A percentile compares a stretch with the other conserved stretches of the same genome.
Evolutionary conservation across 1,140 invertebrate genomes (phyloP).

Genomic region (Drosophila murphyi): DNA sequence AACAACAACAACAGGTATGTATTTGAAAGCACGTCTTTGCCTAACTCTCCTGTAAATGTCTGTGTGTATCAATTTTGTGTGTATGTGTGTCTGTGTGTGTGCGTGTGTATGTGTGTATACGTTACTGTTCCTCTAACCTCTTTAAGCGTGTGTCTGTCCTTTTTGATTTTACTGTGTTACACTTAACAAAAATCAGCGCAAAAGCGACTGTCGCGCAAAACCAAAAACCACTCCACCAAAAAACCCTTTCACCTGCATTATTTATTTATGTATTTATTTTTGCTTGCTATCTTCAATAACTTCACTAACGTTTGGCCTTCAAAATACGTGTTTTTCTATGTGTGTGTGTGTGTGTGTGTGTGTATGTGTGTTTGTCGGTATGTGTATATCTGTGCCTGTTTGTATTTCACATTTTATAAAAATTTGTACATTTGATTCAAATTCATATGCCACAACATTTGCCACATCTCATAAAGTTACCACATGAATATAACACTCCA

Average conservation of each 20-base stretch:
- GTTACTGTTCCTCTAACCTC: constrained; percentile 28
- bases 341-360: constrained; percentile 1
- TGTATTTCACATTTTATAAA: constrained; percentile 47
- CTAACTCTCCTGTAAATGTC: constrained; percentile 28
- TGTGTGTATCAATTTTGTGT: not conserved
- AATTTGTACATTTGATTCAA: constrained; percentile 29
- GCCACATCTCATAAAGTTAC: constrained; percentile 26
- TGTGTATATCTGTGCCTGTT: constrained; percentile 29
- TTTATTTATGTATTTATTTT: constrained; percentile 40
- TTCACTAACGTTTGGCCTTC: constrained; percentile 44
- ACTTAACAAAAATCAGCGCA: constrained; percentile 42
- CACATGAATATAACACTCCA: constrained; percentile 15
- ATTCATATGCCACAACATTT: constrained; percentile 44
- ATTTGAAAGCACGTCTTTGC: constrained; percentile 60
- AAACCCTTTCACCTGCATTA: constrained; percentile 38
- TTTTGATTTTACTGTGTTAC: constrained; percentile 54
- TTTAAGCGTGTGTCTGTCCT: constrained; percentile 53
- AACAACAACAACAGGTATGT: constrained; percentile 79
- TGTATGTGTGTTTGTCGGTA: constrained; percentile 12
- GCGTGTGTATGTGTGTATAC: constrained; percentile 20
- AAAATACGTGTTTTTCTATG: constrained; percentile 11
- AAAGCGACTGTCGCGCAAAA: constrained; percentile 35
- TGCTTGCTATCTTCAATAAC: constrained; percentile 43
- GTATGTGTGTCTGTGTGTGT: constrained; percentile 14
- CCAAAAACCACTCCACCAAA: constrained; percentile 17